A percentile compares a stretch with the other conserved stretches of the same genome.
These are phyloP conservation scores for Pocillopora verrucosa DNA, from an alignment of 64 coral and sea anemone genomes.

Conservation along the genomic window DNA sequence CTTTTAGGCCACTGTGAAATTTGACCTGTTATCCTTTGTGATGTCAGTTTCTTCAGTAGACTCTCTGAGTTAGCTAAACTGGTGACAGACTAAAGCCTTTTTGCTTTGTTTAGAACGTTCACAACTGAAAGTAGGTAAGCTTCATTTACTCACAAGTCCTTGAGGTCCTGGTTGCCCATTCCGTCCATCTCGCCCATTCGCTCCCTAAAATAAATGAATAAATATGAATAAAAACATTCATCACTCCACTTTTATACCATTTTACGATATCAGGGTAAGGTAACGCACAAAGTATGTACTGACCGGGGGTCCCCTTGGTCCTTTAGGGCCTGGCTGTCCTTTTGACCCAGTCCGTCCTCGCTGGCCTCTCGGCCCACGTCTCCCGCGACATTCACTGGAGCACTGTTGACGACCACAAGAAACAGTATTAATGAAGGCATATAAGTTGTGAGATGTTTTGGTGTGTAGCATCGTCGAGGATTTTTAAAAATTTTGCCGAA, in stretches of 20 bases:
- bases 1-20: no score
- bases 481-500: no score
- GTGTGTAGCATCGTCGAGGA: no score
- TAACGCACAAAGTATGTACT: neutral
- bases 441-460: no score
- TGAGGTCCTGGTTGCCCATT: slow-evolving; percentile 16
- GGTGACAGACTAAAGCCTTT: no score
- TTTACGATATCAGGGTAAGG: no score
- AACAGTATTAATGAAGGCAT: neutral
- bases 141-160: slow-evolving; percentile 19
- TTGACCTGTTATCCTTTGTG: no score
- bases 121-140: neutral
- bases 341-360: slow-evolving; percentile 23
- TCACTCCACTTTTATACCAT: no score
- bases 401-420: neutral
- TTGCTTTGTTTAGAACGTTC: no score
- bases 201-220: slow-evolving; percentile 6
- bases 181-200: slow-evolving; percentile 11
- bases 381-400: slow-evolving; percentile 32
- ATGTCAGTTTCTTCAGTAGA: no score
- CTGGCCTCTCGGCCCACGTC: slow-evolving; percentile 36
- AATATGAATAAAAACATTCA: no score
- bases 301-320: slow-evolving; percentile 35
- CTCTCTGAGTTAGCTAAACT: no score
- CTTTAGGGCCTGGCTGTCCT: slow-evolving; percentile 23